These are phyloP conservation scores for Halichondria panicea DNA, from an alignment of 37 sponge, comb jelly and placozoan genomes.

Conservation along the genomic window DNA sequence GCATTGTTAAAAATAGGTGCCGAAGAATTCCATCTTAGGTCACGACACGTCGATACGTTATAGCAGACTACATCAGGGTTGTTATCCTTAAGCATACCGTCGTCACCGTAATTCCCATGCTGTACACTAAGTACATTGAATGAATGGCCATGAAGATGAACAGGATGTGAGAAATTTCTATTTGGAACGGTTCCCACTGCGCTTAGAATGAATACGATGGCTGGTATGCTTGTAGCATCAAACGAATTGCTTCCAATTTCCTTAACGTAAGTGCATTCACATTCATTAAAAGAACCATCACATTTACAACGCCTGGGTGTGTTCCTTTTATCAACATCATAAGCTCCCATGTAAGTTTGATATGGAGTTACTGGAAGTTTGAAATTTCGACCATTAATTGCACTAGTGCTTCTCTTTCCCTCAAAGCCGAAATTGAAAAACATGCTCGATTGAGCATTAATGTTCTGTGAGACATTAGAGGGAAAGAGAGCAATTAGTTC, in stretches of 20 bases:
- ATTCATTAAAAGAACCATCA: background rate
- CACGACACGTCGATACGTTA: background rate
- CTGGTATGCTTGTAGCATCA: background rate
- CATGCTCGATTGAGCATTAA: background rate
- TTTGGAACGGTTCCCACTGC: background rate
- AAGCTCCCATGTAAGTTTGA: slow-evolving; percentile 8
- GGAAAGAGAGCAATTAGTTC: background rate
- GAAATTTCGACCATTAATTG: slow-evolving; percentile 46
- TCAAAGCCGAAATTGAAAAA: slow-evolving; percentile 64
- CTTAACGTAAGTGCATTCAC: slow-evolving; percentile 8
- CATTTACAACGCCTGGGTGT: background rate
- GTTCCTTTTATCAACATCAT: background rate
- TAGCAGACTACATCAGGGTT: slow-evolving; percentile 7
- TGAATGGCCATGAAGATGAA: slow-evolving; percentile 77
- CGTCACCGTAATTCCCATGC: slow-evolving; percentile 49
- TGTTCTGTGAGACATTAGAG: background rate
- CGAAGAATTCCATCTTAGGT: slow-evolving; percentile 4
- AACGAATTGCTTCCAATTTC: background rate
- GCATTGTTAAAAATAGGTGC: background rate
- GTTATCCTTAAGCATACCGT: background rate
- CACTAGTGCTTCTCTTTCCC: slow-evolving; percentile 5
- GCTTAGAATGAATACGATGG: slow-evolving; percentile 8
- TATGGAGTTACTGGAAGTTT: slow-evolving; percentile 17
- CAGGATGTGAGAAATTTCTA: slow-evolving; percentile 32
- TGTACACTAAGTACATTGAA: slow-evolving; percentile 67